Evolutionary conservation across 2,888 invertebrate genomes (phyloP).

Genomic region (Bombyx huttoni): DNA sequence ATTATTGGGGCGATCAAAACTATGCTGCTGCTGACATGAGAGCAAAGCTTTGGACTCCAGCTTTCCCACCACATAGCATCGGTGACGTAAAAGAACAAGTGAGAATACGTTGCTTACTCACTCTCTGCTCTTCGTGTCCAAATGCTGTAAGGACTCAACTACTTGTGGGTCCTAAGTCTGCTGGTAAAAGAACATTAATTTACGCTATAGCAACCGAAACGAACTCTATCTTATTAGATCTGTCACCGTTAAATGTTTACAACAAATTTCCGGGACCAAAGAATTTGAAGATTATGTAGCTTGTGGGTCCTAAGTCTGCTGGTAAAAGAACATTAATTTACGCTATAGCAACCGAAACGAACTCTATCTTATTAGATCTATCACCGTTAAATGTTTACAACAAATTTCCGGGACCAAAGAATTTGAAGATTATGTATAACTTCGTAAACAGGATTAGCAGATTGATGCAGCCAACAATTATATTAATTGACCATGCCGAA

Average conservation of each 20-base stretch:
- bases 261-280: constrained; percentile 79
- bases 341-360: constrained; percentile 82
- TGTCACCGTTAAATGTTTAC: constrained; percentile 78
- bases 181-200: constrained; percentile 80
- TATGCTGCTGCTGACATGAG: constrained; percentile 72
- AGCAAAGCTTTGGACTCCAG: constrained; percentile 47
- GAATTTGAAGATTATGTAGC: too few relatives aligned
- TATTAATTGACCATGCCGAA: constrained; percentile 78
- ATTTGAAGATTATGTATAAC: constrained; percentile 76
- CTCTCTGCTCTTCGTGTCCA: constrained; percentile 58
- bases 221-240: constrained; percentile 81
- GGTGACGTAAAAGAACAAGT: constrained; percentile 75
- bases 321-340: constrained; percentile 82
- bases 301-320: constrained; percentile 78
- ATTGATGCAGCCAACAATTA: constrained; percentile 80
- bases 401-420: constrained; percentile 79
- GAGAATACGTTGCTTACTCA: constrained; percentile 73
- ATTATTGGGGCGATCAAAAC: constrained; percentile 79
- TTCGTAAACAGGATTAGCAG: constrained; percentile 77
- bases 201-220: constrained; percentile 83
- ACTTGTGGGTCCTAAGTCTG: constrained; percentile 78
- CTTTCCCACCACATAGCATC: constrained; percentile 64
- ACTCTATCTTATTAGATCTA: constrained; percentile 82
- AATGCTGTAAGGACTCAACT: constrained; percentile 72
- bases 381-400: constrained; percentile 78